Evolutionary conservation across 2,797 vertebrate genomes (phyloP).

Genomic region (Pogoniulus pusillus): DNA sequence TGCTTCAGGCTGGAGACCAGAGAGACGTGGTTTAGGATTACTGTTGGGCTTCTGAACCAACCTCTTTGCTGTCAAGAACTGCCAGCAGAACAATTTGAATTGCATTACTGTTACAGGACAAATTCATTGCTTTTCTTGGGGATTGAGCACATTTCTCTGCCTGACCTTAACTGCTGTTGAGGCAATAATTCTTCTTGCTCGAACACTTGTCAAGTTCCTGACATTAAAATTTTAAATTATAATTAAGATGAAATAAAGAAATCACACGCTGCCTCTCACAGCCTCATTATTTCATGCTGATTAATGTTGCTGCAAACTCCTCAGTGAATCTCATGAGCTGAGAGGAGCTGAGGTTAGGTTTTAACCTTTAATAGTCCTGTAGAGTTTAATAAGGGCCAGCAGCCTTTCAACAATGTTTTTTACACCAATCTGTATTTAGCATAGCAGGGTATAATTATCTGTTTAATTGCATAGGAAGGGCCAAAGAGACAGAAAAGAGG

Average conservation of each 20-base stretch:
- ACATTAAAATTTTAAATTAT: slow-evolving; percentile 59
- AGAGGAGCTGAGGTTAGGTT: background rate
- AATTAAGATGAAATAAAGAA: slow-evolving; percentile 66
- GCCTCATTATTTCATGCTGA: slow-evolving; percentile 52
- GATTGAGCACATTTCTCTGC: slow-evolving; percentile 2
- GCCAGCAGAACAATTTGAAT: background rate
- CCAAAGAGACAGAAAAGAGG: background rate
- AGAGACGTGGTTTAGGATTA: background rate
- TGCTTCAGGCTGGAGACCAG: background rate
- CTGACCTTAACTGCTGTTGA: slow-evolving; percentile 24
- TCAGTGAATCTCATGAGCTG: background rate
- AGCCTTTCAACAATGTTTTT: background rate
- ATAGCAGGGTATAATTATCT: background rate
- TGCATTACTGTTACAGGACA: background rate
- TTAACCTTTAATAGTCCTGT: slow-evolving; percentile 23
- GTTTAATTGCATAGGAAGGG: background rate
- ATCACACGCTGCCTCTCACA: background rate
- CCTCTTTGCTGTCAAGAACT: background rate
- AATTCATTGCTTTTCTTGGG: background rate
- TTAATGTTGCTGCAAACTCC: slow-evolving; percentile 36
- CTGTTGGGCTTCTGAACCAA: fast-evolving
- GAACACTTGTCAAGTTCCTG: slow-evolving; percentile 42
- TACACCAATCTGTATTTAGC: background rate
- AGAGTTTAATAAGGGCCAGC: slow-evolving; percentile 5
- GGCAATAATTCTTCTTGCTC: slow-evolving; percentile 37